phyloP scores from a whole-genome alignment of 2,113 vertebrate genomes.

The Psophia crepitans region DNA sequence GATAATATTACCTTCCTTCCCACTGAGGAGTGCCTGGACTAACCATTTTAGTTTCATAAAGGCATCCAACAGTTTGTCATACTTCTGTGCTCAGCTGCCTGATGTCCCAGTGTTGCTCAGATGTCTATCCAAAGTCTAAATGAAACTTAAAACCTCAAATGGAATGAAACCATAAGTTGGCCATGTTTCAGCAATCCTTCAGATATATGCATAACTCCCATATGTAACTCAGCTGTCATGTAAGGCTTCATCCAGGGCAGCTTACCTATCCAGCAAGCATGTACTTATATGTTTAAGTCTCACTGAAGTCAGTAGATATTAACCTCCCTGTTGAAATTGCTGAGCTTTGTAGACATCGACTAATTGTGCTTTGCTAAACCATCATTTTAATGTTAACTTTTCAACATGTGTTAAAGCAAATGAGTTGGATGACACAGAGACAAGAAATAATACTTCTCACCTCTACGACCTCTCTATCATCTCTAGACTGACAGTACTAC shows the following conservation, averaged over 20 bases:
- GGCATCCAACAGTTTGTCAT: neutral
- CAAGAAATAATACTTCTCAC: neutral
- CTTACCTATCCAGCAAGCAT: neutral
- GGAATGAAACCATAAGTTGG: neutral
- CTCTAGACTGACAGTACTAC: neutral
- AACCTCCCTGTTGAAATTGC: neutral
- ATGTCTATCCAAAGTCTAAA: neutral
- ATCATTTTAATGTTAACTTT: neutral
- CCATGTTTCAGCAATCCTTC: neutral
- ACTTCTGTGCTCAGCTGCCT: neutral
- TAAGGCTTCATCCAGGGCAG: neutral
- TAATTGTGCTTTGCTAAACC: neutral
- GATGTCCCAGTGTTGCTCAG: neutral
- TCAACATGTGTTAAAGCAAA: neutral
- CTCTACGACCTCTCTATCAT: neutral
- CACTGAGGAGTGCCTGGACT: neutral
- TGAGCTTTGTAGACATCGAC: fast-evolving
- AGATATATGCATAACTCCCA: neutral
- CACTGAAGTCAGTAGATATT: neutral
- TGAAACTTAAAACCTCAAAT: neutral
- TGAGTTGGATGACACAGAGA: neutral
- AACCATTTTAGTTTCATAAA: neutral
- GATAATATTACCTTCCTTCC: neutral
- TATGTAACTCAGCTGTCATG: neutral
- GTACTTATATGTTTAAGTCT: neutral